Percentiles rank a stretch among this genome's conserved stretches.
Conservation (phyloP, 2,888 invertebrate genomes). For the Campoletis raptor region DNA sequence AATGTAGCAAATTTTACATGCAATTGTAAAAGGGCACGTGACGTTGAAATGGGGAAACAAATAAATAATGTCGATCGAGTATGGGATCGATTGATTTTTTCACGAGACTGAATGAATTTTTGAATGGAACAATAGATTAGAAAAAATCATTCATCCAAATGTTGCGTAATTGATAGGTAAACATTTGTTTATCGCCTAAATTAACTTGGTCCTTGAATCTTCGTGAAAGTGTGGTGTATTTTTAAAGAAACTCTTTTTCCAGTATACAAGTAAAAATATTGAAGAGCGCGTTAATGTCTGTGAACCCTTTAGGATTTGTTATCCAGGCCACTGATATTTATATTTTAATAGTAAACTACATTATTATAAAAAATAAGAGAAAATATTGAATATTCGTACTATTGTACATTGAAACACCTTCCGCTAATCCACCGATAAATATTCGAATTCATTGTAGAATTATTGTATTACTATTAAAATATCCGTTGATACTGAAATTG, state of each 20-base stretch:
- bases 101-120: not conserved
- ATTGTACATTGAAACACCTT: constrained; percentile 37
- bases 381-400: constrained; percentile 5
- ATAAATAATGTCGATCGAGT: not conserved
- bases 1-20: not conserved
- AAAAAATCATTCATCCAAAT: not conserved
- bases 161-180: not conserved
- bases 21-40: not conserved
- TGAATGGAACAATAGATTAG: not conserved
- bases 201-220: not conserved
- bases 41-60: not conserved
- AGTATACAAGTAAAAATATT: not conserved
- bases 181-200: not conserved
- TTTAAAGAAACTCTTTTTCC: not conserved
- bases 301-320: constrained; percentile 13
- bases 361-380: constrained; percentile 10
- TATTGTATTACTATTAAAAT: constrained; percentile 22
- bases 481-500: constrained; percentile 18
- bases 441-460: constrained; percentile 27
- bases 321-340: constrained; percentile 15
- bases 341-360: constrained; percentile 53
- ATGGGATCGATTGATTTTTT: not conserved
- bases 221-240: not conserved
- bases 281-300: not conserved
- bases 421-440: constrained; percentile 29